Percentiles rank a stretch among this genome's conserved stretches.
phyloP scores from a whole-genome alignment of 1,140 invertebrate species.

The Drosophila insularis region DNA sequence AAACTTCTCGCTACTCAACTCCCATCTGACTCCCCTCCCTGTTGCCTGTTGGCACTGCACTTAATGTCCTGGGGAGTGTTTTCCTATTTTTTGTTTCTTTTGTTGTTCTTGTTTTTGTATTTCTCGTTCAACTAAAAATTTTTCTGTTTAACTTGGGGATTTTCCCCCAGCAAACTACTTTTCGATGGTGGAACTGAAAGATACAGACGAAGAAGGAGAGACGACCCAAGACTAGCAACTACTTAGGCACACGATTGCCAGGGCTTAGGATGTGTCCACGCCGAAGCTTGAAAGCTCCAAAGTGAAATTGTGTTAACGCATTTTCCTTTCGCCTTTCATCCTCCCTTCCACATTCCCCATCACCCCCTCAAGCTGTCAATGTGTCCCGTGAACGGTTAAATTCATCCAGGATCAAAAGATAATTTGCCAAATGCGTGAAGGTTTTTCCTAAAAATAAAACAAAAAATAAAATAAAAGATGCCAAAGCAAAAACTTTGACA shows the following conservation, averaged over 20 bases:
- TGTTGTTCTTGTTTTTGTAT: conserved; percentile 38
- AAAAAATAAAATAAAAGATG: conserved; percentile 20
- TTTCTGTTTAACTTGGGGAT: conserved; percentile 66
- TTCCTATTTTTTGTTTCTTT: conserved; percentile 13
- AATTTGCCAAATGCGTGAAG: conserved; percentile 82
- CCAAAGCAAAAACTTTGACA: conserved; percentile 50
- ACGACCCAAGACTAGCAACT: conserved; percentile 56
- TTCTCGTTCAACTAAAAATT: conserved; percentile 26
- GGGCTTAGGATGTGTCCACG: conserved; percentile 64
- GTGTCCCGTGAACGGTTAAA: conserved; percentile 23
- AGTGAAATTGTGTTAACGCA: conserved; percentile 71
- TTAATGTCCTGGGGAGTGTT: conserved; percentile 70
- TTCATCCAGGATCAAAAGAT: conserved; percentile 81
- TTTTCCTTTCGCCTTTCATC: conserved; percentile 44
- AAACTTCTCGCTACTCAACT: conserved; percentile 37
- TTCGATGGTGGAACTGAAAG: conserved; percentile 68
- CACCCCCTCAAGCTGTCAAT: neutral
- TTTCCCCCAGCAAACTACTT: conserved; percentile 78
- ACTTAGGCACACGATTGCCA: conserved; percentile 77
- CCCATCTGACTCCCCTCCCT: neutral
- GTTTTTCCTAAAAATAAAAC: conserved; percentile 61
- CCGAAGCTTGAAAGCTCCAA: conserved; percentile 29
- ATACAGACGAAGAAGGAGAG: conserved; percentile 26
- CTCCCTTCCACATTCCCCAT: neutral
- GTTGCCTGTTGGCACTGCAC: conserved; percentile 69